These are phyloP conservation scores for Oreonectes daqikongensis DNA, from an alignment of 2,797 vertebrate genomes.

Conservation along the genomic window DNA sequence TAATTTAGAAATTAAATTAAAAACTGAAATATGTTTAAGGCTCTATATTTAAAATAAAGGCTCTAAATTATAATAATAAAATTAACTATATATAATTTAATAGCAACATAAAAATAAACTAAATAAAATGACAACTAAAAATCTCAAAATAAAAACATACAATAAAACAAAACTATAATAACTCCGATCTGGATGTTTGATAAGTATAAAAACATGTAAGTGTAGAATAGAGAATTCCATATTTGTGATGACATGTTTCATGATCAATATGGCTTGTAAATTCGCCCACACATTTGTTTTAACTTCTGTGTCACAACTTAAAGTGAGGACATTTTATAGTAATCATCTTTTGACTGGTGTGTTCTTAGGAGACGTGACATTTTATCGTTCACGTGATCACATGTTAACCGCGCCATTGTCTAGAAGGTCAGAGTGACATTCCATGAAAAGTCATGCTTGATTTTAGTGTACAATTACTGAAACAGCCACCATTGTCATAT, in stretches of 20 bases:
- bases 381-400: conserved; percentile 26
- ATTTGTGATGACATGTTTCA: background rate
- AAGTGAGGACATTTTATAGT: conserved; percentile 41
- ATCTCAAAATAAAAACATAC: no score
- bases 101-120: no score
- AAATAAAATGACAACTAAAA: no score
- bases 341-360: conserved; percentile 28
- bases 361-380: conserved; percentile 26
- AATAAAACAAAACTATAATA: no score
- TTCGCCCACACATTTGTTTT: background rate
- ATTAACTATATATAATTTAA: no score
- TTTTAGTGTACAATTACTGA: background rate
- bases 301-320: conserved; percentile 44
- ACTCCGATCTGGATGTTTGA: no score
- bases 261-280: conserved; percentile 12
- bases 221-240: no score
- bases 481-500: background rate
- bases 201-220: no score
- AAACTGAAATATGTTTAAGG: no score
- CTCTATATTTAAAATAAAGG: no score
- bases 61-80: no score
- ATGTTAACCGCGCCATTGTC: conserved; percentile 4
- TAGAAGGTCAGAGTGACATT: conserved; percentile 24
- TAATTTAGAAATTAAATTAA: no score
- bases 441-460: conserved; percentile 34